Conservation (phyloP, 1,140 invertebrate species). For the Battus philenor region DNA sequence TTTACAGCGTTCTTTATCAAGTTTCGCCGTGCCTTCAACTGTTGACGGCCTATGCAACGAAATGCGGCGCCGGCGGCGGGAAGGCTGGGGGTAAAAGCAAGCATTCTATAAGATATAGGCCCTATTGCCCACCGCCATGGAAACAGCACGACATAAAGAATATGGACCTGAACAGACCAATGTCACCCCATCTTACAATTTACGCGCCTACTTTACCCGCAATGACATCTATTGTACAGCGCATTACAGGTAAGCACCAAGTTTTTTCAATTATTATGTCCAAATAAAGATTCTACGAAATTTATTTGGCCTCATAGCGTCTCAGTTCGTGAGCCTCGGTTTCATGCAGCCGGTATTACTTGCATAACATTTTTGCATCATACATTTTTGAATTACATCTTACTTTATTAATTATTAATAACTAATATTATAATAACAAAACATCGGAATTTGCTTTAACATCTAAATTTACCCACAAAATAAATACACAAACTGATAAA, state of each 20-base stretch:
- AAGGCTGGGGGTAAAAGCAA: conserved; percentile 12
- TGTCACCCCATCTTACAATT: conserved; percentile 91
- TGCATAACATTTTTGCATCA: too few species aligned
- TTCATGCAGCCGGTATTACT: too few species aligned
- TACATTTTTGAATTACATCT: too few species aligned
- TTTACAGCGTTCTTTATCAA: conserved; percentile 1
- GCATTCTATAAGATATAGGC: conserved; percentile 31
- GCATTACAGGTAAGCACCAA: conserved; percentile 88
- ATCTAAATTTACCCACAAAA: too few species aligned
- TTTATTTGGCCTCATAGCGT: too few species aligned
- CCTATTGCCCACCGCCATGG: conserved; percentile 25
- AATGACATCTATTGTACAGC: conserved; percentile 87
- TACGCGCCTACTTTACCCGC: conserved; percentile 87
- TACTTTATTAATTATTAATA: too few species aligned
- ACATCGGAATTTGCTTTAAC: too few species aligned
- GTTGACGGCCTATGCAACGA: background rate
- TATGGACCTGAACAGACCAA: conserved; percentile 77
- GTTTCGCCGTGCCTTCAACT: background rate
- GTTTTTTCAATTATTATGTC: too few species aligned
- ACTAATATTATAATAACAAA: too few species aligned
- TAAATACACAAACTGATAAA: too few species aligned
- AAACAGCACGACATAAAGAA: conserved; percentile 61
- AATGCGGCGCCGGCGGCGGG: background rate
- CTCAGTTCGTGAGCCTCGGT: too few species aligned
- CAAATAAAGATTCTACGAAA: too few species aligned